These are phyloP conservation scores for Thermophis baileyi DNA, from an alignment of 2,113 vertebrate species.

Conservation along the genomic window DNA sequence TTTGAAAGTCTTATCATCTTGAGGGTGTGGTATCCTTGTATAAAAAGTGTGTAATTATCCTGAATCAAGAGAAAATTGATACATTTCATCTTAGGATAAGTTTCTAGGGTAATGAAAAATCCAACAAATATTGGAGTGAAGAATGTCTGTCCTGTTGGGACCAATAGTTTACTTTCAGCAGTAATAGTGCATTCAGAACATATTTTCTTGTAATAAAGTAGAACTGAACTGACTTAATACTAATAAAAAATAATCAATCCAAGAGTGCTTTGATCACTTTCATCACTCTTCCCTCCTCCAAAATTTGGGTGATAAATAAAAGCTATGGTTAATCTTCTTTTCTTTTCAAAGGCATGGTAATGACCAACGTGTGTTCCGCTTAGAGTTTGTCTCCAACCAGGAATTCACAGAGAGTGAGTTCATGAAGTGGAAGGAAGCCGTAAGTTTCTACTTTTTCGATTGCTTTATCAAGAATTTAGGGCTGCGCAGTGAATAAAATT, in stretches of 20 bases:
- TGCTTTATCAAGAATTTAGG: not conserved
- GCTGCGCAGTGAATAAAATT: constrained; percentile 3
- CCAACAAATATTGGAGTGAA: not conserved
- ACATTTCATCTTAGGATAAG: not conserved
- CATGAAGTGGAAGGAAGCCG: constrained; percentile 99
- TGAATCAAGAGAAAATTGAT: not conserved
- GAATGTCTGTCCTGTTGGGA: not conserved
- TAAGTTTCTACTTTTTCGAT: constrained; percentile 68
- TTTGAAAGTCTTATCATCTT: not conserved
- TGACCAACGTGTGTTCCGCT: constrained; percentile 92
- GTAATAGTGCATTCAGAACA: not conserved
- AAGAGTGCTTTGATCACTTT: not conserved
- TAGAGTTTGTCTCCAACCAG: constrained; percentile 98
- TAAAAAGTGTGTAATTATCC: not conserved
- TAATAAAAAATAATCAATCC: not conserved
- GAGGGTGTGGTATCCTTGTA: not conserved
- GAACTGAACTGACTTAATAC: accelerated
- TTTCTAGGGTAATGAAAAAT: not conserved
- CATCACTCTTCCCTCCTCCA: not conserved
- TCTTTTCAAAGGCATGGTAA: constrained; percentile 82
- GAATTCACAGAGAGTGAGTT: constrained; percentile 98
- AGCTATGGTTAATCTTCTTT: not conserved
- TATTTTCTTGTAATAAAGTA: not conserved
- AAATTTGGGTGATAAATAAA: not conserved
- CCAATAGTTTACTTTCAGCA: not conserved